Percentiles rank a stretch among this genome's conserved stretches.
These are phyloP conservation scores for Collichthys lucidus DNA, from an alignment of 2,113 vertebrate genomes.

Conservation along the genomic window DNA sequence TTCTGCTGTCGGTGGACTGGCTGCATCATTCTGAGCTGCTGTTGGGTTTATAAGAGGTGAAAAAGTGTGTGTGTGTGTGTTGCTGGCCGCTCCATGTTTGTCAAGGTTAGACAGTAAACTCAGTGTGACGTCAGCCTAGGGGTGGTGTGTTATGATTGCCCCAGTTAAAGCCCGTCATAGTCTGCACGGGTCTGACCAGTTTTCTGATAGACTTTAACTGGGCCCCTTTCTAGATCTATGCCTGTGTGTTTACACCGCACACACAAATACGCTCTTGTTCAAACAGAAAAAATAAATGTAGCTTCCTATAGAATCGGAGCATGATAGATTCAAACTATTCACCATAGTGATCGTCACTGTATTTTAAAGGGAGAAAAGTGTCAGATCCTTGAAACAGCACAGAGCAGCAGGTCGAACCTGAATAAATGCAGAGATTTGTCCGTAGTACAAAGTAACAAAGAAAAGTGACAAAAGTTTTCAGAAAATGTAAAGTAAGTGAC, in stretches of 20 bases:
- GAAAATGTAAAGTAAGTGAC: not conserved
- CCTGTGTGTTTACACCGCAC: not conserved
- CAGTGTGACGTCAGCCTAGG: not conserved
- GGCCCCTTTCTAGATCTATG: slow-evolving; percentile 18
- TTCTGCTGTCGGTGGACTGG: not conserved
- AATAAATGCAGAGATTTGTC: not conserved
- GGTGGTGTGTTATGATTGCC: not conserved
- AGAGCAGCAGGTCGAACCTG: not conserved
- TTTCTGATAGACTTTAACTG: not conserved
- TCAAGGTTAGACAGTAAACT: not conserved
- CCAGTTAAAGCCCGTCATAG: too few species aligned
- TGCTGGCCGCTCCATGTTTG: not conserved
- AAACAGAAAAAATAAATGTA: not conserved
- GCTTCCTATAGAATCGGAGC: not conserved
- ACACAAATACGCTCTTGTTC: not conserved
- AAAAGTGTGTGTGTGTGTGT: not conserved
- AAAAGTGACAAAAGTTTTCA: not conserved
- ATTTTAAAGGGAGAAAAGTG: not conserved
- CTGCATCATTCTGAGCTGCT: slow-evolving; percentile 18
- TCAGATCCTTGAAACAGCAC: not conserved
- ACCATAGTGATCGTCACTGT: not conserved
- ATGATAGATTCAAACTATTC: not conserved
- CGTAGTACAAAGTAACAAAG: not conserved
- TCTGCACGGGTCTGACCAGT: not conserved
- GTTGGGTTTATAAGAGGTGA: not conserved